Evolutionary conservation across 2,113 vertebrate species (phyloP).

Genomic region (Onychostruthus taczanowskii): DNA sequence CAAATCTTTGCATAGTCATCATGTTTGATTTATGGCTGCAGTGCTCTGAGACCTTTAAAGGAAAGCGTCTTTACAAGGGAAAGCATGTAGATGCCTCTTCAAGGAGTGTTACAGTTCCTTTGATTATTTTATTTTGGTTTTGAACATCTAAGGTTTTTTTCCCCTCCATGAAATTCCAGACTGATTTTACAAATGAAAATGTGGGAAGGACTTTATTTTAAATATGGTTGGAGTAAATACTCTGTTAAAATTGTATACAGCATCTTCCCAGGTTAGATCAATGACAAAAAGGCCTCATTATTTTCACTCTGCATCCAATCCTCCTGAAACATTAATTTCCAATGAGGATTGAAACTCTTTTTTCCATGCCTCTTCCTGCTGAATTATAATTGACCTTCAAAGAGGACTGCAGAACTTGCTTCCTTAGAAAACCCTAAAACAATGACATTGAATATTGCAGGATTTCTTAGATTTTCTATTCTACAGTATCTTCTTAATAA

Average conservation of each 20-base stretch:
- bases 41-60: neutral
- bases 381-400: constrained; percentile 18
- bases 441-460: neutral
- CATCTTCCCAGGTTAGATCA: neutral
- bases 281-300: neutral
- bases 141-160: neutral
- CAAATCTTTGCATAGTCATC: neutral
- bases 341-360: neutral
- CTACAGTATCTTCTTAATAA: neutral
- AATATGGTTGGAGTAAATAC: neutral
- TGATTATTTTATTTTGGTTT: neutral
- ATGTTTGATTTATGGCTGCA: neutral
- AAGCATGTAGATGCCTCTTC: neutral
- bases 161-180: neutral
- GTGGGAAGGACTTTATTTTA: neutral
- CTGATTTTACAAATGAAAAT: neutral
- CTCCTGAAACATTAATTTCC: neutral
- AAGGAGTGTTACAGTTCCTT: neutral
- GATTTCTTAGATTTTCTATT: neutral
- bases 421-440: constrained; percentile 6
- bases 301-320: neutral
- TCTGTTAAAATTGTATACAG: neutral
- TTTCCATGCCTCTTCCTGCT: neutral
- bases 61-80: neutral
- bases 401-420: neutral